A percentile compares a stretch with the other conserved stretches of the same genome.
phyloP scores from a whole-genome alignment of 1,140 invertebrate species.

The Tetragnatha versicolor region DNA sequence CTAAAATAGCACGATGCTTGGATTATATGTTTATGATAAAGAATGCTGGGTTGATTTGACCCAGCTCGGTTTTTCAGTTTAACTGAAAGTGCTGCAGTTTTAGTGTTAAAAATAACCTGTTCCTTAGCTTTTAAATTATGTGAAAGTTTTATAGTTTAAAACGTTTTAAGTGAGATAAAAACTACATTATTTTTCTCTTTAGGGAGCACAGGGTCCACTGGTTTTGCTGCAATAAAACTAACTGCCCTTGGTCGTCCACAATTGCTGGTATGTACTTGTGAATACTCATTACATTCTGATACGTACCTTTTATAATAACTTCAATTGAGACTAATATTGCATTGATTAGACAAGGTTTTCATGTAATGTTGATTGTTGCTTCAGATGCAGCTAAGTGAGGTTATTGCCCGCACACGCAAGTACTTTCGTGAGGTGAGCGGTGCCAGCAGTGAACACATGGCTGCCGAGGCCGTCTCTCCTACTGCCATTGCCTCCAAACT shows the following conservation, averaged over 20 bases:
- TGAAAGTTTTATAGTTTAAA: background rate
- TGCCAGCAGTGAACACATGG: conserved; percentile 59
- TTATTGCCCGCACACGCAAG: conserved; percentile 90
- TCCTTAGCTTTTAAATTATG: background rate
- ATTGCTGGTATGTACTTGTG: conserved; percentile 77
- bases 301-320: no score
- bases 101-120: no score
- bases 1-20: no score
- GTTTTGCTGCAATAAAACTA: conserved; percentile 96
- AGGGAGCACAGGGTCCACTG: conserved; percentile 92
- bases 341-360: no score
- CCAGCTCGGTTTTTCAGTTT: no score
- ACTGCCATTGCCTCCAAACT: conserved; percentile 90
- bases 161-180: background rate
- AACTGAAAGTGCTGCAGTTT: no score
- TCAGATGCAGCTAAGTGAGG: conserved; percentile 96
- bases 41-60: no score
- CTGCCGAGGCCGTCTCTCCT: conserved; percentile 63
- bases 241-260: conserved; percentile 97
- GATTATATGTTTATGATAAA: no score
- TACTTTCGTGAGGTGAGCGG: conserved; percentile 89
- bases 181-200: conserved; percentile 59
- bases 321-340: no score
- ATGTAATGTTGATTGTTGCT: conserved; percentile 34
- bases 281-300: no score